Evolutionary conservation across 92 coral and sea anemone species (phyloP).

Genomic region (Meandrina meandrites): DNA sequence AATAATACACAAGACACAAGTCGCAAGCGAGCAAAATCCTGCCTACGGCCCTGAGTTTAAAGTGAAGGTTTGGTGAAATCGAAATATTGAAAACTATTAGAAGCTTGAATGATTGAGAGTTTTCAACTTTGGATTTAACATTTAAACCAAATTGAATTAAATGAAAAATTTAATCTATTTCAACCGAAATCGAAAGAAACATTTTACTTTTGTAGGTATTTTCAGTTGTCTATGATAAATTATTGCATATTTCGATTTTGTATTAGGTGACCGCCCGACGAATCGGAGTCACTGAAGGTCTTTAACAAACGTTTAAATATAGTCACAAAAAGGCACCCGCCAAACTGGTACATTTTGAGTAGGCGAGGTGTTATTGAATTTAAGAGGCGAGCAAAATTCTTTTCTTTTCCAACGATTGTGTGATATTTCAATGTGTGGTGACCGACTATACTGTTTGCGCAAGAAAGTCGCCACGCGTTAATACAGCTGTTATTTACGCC

Average conservation of each 20-base stretch:
- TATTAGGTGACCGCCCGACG: background rate
- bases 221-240: background rate
- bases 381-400: background rate
- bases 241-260: background rate
- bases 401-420: background rate
- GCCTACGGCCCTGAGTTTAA: no score
- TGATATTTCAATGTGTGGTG: background rate
- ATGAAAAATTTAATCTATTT: background rate
- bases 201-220: background rate
- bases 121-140: background rate
- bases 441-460: background rate
- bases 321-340: background rate
- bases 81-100: background rate
- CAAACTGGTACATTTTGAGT: background rate
- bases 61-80: background rate
- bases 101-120: background rate
- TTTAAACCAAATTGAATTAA: background rate
- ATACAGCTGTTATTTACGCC: slow-evolving; percentile 10
- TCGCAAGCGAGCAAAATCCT: no score
- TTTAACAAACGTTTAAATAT: background rate
- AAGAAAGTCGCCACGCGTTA: background rate
- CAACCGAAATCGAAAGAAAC: background rate
- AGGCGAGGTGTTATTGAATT: background rate
- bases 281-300: background rate
- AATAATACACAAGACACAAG: no score